Evolutionary conservation across 2,113 vertebrate genomes (phyloP).

Genomic region (Xiphophorus couchianus): DNA sequence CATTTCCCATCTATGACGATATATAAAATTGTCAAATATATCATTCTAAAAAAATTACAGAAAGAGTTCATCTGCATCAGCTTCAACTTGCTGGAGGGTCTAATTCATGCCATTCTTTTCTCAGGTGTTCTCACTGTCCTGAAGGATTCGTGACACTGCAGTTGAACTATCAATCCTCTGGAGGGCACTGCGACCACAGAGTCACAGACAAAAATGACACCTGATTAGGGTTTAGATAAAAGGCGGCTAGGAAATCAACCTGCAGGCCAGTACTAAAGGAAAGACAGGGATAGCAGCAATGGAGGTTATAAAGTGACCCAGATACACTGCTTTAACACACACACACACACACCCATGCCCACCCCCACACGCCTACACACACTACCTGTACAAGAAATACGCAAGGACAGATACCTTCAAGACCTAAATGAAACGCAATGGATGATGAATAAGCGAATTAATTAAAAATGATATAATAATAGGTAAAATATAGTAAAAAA

Average conservation of each 20-base stretch:
- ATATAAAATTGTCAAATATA: no score
- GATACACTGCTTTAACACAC: no score
- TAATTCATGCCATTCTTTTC: no score
- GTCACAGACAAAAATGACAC: slow-evolving; percentile 6
- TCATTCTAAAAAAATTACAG: no score
- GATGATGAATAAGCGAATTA: no score
- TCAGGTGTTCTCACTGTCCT: background rate
- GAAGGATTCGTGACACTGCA: slow-evolving; percentile 16
- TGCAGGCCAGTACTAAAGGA: slow-evolving; percentile 5
- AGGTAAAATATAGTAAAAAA: background rate
- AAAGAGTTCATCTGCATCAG: no score
- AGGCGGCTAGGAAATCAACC: slow-evolving; percentile 28
- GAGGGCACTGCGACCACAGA: slow-evolving; percentile 59
- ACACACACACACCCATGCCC: background rate
- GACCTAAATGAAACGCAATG: no score
- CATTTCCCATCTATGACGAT: no score
- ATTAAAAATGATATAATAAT: no score
- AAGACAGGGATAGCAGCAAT: slow-evolving; percentile 24
- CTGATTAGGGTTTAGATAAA: slow-evolving; percentile 20
- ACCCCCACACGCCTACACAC: background rate
- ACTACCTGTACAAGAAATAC: background rate
- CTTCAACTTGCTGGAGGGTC: no score
- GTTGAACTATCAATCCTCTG: slow-evolving; percentile 9
- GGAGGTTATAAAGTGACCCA: slow-evolving; percentile 3
- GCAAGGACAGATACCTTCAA: slow-evolving; percentile 4